Percentiles rank a stretch among this genome's conserved stretches.
Evolutionary conservation across 2,888 invertebrate genomes (phyloP).

Genomic region (Amphipyra berbera): DNA sequence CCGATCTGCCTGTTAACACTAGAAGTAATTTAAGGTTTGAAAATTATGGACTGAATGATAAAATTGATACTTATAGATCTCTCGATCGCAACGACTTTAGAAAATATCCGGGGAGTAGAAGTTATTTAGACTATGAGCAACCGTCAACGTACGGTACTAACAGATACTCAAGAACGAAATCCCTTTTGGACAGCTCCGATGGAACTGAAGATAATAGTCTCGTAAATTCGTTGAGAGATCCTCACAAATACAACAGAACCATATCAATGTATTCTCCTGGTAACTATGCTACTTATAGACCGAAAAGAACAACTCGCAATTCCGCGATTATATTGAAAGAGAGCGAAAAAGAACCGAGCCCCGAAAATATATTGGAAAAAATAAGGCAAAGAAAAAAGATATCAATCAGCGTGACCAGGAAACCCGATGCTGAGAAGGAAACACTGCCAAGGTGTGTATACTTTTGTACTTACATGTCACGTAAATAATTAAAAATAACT

Average conservation of each 20-base stretch:
- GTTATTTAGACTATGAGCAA: slow-evolving; percentile 83
- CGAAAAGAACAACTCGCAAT: slow-evolving; percentile 85
- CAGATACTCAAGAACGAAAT: slow-evolving; percentile 85
- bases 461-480: slow-evolving; percentile 76
- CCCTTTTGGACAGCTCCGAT: slow-evolving; percentile 82
- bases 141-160: slow-evolving; percentile 78
- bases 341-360: slow-evolving; percentile 86
- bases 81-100: slow-evolving; percentile 86
- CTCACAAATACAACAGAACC: slow-evolving; percentile 83
- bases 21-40: slow-evolving; percentile 81
- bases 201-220: slow-evolving; percentile 74
- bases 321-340: slow-evolving; percentile 87
- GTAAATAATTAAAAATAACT: slow-evolving; percentile 88
- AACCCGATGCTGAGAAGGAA: slow-evolving; percentile 83
- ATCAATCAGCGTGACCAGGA: slow-evolving; percentile 86
- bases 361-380: slow-evolving; percentile 87
- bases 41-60: slow-evolving; percentile 80
- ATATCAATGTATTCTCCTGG: slow-evolving; percentile 87
- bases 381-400: slow-evolving; percentile 87
- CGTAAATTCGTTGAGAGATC: slow-evolving; percentile 74
- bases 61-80: slow-evolving; percentile 85
- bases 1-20: slow-evolving; percentile 75
- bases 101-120: slow-evolving; percentile 80
- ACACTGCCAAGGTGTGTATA: slow-evolving; percentile 87
- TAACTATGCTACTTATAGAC: slow-evolving; percentile 87